phyloP scores from a whole-genome alignment of 2,888 invertebrate species.

The Brachyptera risi region DNA sequence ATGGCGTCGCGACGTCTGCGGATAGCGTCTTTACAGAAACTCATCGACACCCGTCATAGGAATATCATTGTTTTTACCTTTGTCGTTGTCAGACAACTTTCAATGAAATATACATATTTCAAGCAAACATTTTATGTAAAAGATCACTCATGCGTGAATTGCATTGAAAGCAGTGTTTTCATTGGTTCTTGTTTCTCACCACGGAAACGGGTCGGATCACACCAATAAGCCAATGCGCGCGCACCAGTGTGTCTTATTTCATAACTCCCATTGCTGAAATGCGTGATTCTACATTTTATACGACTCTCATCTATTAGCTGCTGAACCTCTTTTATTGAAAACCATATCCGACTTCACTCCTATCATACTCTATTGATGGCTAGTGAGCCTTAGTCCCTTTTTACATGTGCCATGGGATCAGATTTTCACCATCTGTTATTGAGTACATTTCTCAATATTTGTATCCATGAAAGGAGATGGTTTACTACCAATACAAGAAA shows the following conservation, averaged over 20 bases:
- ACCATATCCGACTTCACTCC: background rate
- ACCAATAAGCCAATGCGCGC: too few relatives aligned
- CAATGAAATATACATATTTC: too few relatives aligned
- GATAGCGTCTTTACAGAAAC: background rate
- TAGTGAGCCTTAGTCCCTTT: constrained; percentile 17
- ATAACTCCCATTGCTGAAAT: too few relatives aligned
- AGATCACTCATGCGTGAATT: too few relatives aligned
- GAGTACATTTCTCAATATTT: too few relatives aligned
- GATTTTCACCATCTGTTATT: constrained; percentile 25
- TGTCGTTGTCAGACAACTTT: background rate
- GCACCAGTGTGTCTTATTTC: too few relatives aligned
- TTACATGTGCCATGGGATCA: constrained; percentile 29
- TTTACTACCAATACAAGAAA: too few relatives aligned
- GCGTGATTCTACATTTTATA: background rate
- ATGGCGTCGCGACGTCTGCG: background rate
- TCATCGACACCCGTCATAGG: background rate
- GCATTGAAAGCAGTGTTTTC: too few relatives aligned
- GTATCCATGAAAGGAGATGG: too few relatives aligned
- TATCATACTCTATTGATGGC: constrained; percentile 18
- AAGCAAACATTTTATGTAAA: too few relatives aligned
- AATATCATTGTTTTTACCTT: background rate
- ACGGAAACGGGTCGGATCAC: too few relatives aligned
- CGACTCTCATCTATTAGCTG: background rate
- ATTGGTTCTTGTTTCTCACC: too few relatives aligned
- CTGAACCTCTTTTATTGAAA: background rate